phyloP scores from a whole-genome alignment of 2,797 vertebrate species.

The Cynopterus sphinx region DNA sequence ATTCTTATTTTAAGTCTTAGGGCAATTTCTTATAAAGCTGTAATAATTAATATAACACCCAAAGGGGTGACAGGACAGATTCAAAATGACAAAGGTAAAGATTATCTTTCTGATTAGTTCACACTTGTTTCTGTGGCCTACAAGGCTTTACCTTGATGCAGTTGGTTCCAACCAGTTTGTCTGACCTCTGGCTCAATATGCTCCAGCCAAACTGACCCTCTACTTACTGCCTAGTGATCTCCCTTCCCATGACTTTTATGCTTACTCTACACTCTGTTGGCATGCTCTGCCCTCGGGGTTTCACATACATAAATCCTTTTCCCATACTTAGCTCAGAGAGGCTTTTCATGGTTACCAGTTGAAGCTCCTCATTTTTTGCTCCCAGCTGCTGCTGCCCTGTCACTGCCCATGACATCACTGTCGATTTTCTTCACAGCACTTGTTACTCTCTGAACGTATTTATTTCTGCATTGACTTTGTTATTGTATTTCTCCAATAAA shows the following conservation, averaged over 20 bases:
- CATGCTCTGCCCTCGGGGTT: not conserved
- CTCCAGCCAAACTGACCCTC: not conserved
- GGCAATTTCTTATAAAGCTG: not conserved
- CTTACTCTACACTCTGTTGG: not conserved
- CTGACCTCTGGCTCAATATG: not conserved
- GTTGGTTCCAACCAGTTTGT: rapidly evolving
- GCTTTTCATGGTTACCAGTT: not conserved
- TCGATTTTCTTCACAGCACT: not conserved
- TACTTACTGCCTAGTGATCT: not conserved
- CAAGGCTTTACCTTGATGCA: not conserved
- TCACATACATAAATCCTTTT: not conserved
- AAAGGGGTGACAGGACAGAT: not conserved
- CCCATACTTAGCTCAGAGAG: not conserved
- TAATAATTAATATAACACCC: not conserved
- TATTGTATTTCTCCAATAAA: not conserved
- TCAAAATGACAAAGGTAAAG: not conserved
- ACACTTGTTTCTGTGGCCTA: not conserved
- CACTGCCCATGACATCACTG: rapidly evolving
- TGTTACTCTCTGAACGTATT: not conserved
- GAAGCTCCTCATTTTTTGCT: too few species aligned
- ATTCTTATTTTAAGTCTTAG: not conserved
- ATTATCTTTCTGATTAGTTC: not conserved
- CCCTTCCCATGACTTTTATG: not conserved
- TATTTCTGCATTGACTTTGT: not conserved
- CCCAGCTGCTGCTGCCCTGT: not conserved